phyloP scores from a whole-genome alignment of 2,113 vertebrate genomes.

The Eurypyga helias region DNA sequence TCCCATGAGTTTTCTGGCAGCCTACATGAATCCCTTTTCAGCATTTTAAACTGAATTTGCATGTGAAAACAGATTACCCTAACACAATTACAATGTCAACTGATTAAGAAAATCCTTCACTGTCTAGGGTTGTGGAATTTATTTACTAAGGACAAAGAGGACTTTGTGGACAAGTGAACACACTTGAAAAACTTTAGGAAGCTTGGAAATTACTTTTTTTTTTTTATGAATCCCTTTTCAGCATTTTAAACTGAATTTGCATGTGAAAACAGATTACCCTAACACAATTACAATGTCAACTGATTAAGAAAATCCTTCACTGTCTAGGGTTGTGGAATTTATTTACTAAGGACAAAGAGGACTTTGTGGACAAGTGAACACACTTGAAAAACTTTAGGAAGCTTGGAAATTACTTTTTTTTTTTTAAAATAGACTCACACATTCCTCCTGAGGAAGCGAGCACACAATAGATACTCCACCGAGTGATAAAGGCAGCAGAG shows the following conservation, averaged over 20 bases:
- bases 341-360: background rate
- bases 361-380: background rate
- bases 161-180: background rate
- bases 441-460: background rate
- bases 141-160: background rate
- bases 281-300: conserved; percentile 27
- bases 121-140: background rate
- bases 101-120: conserved; percentile 13
- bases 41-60: conserved; percentile 28
- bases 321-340: background rate
- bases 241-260: conserved; percentile 28
- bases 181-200: background rate
- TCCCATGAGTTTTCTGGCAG: conserved; percentile 49
- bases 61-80: conserved; percentile 52
- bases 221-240: conserved; percentile 33
- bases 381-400: background rate
- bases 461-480: background rate
- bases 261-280: conserved; percentile 52
- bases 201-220: background rate
- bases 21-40: conserved; percentile 34
- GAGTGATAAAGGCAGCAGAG: background rate
- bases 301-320: conserved; percentile 13
- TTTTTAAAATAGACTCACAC: too few relatives aligned
- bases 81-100: conserved; percentile 27
- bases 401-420: background rate